phyloP scores from a whole-genome alignment of 2,113 vertebrate species.

The Dasyornis broadbenti region DNA sequence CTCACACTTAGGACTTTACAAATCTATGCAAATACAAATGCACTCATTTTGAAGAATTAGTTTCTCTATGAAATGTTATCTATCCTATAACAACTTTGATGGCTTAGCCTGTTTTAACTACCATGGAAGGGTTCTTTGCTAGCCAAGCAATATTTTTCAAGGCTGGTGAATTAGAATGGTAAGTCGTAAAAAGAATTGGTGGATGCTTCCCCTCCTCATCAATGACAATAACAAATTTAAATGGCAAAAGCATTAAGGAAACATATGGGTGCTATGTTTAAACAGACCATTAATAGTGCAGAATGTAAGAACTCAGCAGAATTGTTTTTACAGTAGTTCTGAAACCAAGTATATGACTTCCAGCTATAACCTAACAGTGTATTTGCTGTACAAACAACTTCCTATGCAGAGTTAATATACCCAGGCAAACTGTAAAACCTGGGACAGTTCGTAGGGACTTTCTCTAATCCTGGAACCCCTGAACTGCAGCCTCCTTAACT shows the following conservation, averaged over 20 bases:
- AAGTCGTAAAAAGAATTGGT: background rate
- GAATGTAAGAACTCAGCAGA: background rate
- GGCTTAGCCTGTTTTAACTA: background rate
- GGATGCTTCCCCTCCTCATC: background rate
- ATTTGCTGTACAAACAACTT: background rate
- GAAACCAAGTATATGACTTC: background rate
- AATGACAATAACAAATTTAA: background rate
- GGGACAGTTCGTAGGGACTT: rapidly evolving
- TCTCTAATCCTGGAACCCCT: background rate
- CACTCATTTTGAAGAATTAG: background rate
- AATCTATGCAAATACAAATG: background rate
- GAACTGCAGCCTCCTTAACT: background rate
- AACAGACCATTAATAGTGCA: background rate
- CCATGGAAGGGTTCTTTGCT: background rate
- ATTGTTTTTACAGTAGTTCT: background rate
- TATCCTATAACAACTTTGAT: background rate
- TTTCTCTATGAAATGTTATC: background rate
- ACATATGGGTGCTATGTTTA: background rate
- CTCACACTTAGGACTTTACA: background rate
- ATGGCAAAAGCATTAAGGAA: background rate
- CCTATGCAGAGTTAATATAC: background rate
- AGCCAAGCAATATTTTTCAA: background rate
- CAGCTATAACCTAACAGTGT: background rate
- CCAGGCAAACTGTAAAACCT: background rate
- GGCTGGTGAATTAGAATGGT: background rate